These are phyloP conservation scores for Musca vetustissima DNA, from an alignment of 1,140 invertebrate species.

Conservation along the genomic window DNA sequence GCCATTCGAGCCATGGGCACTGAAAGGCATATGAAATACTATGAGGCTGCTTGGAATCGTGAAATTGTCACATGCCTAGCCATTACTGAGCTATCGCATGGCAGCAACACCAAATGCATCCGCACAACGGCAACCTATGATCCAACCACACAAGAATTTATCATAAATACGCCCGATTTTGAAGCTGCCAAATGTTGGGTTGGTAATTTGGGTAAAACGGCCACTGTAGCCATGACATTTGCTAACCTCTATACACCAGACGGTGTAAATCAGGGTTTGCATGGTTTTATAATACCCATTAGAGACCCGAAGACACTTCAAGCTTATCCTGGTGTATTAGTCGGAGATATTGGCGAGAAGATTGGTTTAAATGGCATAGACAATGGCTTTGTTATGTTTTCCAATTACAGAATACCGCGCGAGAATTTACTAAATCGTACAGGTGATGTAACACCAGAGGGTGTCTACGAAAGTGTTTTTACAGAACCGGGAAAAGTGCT, in stretches of 20 bases:
- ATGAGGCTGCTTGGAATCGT: conserved; percentile 68
- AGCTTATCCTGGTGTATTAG: conserved; percentile 69
- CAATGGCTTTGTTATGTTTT: conserved; percentile 88
- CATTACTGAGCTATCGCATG: conserved; percentile 91
- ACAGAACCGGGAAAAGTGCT: conserved; percentile 77
- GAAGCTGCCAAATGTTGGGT: conserved; percentile 95
- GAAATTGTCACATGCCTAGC: conserved; percentile 82
- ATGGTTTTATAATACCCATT: conserved; percentile 82
- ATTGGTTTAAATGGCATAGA: conserved; percentile 85
- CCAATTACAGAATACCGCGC: conserved; percentile 81
- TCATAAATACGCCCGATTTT: conserved; percentile 90
- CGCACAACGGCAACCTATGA: conserved; percentile 89
- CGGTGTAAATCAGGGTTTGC: conserved; percentile 80
- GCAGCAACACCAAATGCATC: conserved; percentile 90
- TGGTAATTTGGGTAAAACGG: conserved; percentile 86
- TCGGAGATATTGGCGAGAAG: conserved; percentile 89
- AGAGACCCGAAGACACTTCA: conserved; percentile 74
- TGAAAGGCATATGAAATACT: conserved; percentile 71
- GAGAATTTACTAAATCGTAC: conserved; percentile 82
- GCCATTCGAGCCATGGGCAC: conserved; percentile 74
- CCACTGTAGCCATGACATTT: conserved; percentile 85
- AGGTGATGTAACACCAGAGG: conserved; percentile 82
- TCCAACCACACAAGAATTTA: conserved; percentile 73
- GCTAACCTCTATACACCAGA: conserved; percentile 80
- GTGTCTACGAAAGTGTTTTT: conserved; percentile 76